A percentile compares a stretch with the other conserved stretches of the same genome.
phyloP scores from a whole-genome alignment of 2,113 vertebrate species.

The Anoplopoma fimbria region DNA sequence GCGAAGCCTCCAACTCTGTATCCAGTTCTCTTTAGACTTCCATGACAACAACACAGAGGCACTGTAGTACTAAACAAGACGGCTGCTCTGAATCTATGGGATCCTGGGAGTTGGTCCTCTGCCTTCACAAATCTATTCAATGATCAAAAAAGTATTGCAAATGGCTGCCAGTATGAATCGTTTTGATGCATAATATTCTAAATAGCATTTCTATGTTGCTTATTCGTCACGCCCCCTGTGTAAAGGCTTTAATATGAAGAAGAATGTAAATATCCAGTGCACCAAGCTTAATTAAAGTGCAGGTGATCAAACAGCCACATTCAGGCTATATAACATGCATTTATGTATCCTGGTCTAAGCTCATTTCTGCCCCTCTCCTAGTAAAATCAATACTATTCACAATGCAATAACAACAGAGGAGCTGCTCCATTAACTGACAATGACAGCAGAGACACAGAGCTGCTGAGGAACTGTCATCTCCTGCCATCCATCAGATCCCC shows the following conservation, averaged over 20 bases:
- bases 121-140: neutral
- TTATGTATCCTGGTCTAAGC: neutral
- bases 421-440: constrained; percentile 62
- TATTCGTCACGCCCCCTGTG: neutral
- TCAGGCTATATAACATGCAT: neutral
- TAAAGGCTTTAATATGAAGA: neutral
- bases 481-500: constrained; percentile 63
- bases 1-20: too few relatives aligned
- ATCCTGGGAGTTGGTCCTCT: neutral
- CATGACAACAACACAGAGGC: too few relatives aligned
- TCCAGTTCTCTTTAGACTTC: too few relatives aligned
- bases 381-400: constrained; percentile 55
- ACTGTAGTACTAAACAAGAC: too few relatives aligned
- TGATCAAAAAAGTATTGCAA: neutral
- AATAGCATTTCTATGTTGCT: neutral
- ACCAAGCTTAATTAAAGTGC: neutral
- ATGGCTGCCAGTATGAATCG: neutral
- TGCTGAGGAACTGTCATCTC: constrained; percentile 42
- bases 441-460: constrained; percentile 44
- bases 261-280: neutral
- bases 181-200: neutral
- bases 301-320: neutral
- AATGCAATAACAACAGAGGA: constrained; percentile 61
- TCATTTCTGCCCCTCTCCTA: neutral
- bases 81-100: neutral